These are phyloP conservation scores for Donacobius atricapilla DNA, from an alignment of 2,113 vertebrate species.

Conservation along the genomic window DNA sequence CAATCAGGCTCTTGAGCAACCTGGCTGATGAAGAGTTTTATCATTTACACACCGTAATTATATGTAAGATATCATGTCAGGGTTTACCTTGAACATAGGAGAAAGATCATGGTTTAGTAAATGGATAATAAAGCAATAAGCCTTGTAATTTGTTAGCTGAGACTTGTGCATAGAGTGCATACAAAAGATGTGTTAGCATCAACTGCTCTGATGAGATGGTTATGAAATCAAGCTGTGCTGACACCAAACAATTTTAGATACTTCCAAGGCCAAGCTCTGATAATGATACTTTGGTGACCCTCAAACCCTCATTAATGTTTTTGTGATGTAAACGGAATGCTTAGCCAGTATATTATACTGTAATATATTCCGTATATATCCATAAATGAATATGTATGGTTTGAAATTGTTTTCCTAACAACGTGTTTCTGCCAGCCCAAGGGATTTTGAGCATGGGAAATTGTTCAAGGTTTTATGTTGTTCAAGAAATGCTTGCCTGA, in stretches of 20 bases:
- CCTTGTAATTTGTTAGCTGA: conserved; percentile 12
- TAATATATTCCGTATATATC: neutral
- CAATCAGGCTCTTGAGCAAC: conserved; percentile 15
- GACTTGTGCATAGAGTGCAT: neutral
- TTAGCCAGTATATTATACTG: neutral
- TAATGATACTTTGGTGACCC: conserved; percentile 20
- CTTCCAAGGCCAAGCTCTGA: conserved; percentile 14
- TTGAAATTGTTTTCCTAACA: conserved; percentile 16
- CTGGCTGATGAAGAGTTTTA: conserved; percentile 28
- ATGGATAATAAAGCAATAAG: conserved; percentile 4
- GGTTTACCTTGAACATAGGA: conserved; percentile 32
- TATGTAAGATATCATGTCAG: conserved; percentile 6
- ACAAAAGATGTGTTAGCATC: neutral
- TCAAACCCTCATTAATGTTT: conserved; percentile 4
- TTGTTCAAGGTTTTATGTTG: neutral
- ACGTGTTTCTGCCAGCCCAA: neutral
- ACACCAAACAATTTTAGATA: neutral
- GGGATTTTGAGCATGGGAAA: conserved; percentile 10
- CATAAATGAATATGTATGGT: conserved; percentile 44
- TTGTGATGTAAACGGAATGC: neutral
- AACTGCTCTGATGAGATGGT: neutral
- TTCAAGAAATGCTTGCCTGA: neutral
- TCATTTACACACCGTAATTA: conserved; percentile 10
- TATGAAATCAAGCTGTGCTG: conserved; percentile 19
- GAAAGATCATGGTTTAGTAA: conserved; percentile 27